Evolutionary conservation across 2,113 vertebrate genomes (phyloP).

Genomic region (Bubo blakistoni): DNA sequence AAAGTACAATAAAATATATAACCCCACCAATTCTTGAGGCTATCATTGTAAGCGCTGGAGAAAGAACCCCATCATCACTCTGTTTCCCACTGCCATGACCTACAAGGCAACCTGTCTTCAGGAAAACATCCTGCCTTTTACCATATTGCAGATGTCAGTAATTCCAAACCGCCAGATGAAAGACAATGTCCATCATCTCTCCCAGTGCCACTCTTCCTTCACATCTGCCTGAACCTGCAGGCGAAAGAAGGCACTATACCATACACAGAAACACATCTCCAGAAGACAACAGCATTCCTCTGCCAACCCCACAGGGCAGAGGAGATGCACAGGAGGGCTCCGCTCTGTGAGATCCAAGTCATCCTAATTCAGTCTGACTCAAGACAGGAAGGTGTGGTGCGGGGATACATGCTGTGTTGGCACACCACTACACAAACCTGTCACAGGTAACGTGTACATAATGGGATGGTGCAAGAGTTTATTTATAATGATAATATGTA

Average conservation of each 20-base stretch:
- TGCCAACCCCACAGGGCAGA: background rate
- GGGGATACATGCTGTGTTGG: background rate
- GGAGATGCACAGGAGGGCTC: background rate
- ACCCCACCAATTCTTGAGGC: background rate
- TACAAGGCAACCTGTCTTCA: background rate
- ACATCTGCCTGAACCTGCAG: background rate
- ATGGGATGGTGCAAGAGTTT: background rate
- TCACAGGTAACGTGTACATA: background rate
- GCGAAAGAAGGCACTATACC: background rate
- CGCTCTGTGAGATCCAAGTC: background rate
- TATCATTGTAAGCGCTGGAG: background rate
- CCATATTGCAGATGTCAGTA: background rate
- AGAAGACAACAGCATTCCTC: background rate
- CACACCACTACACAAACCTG: background rate
- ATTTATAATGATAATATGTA: background rate
- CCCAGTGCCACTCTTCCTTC: background rate
- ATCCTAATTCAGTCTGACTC: background rate
- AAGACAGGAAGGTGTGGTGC: background rate
- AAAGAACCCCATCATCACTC: background rate
- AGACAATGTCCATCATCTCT: background rate
- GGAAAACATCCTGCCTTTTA: background rate
- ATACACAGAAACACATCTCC: background rate
- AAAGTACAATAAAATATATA: background rate
- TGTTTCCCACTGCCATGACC: accelerated
- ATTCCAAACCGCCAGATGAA: background rate